Evolutionary conservation across 2,888 invertebrate species (phyloP), one percentile per base, ranked within the genome.

Genomic region (Cephus spinipes): DNA sequence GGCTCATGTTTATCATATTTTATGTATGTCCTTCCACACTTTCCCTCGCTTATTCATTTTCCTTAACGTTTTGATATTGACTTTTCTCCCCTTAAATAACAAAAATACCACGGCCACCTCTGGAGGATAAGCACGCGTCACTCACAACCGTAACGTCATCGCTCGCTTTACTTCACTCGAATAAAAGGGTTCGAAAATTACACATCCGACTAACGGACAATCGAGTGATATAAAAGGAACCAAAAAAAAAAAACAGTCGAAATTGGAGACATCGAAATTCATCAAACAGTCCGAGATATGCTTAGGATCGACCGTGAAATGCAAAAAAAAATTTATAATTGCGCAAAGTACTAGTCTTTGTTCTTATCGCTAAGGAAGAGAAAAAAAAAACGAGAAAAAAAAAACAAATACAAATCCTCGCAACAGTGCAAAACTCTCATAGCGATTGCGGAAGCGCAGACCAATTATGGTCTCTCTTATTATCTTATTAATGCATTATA

Each of bases 71-170:
- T 55, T 55, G 23, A 23, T 55, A 71, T 71, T 71, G 71, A 71
- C 32, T 71, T 32, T 23, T 71, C 12, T 23, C 31, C 31, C 71
- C 31, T 15, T 31, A 0, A 31, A 71, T 12, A 32, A 32, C 1
- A 71, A 6, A 71, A 71, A 30, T 15, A 71, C 71, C 31, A 71
- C 12, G 71, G 32, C 31, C 71, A 71, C 71, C 71, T 71, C 71
- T 71, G 71, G 71, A 71, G 71, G 71, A 33, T 71, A 33, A 15
- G 71, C 71, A 31, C 31, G 32, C 12, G 71, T 71, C 71, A 31
- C 32, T 71, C 71, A 71, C 71, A 71, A 71, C 71, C 71, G 71
- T 71, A 15, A 71, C 71, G 31, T 71, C 31, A 11, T 15, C 71
- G 12, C 4, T 71, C 32, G 12, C 71, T 31, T 32, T 71, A 71